Evolutionary conservation across 2,113 vertebrate genomes (phyloP).

Genomic region (Coreoperca whiteheadi): DNA sequence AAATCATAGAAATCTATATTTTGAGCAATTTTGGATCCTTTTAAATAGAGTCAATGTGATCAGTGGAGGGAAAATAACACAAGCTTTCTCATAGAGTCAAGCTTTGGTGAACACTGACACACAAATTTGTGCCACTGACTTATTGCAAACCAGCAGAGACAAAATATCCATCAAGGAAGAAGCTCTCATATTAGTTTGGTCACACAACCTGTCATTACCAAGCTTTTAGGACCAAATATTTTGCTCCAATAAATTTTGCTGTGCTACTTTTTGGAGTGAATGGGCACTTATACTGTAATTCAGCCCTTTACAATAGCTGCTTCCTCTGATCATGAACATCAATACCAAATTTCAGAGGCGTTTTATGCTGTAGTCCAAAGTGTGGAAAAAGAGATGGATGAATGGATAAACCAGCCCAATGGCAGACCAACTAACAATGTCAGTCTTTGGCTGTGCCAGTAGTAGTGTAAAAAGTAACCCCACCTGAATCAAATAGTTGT

Average conservation of each 20-base stretch:
- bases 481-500: not conserved
- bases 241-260: not conserved
- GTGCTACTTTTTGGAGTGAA: not conserved
- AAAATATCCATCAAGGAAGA: not conserved
- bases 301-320: not conserved
- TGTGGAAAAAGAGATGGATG: not conserved
- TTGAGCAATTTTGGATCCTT: too few relatives aligned
- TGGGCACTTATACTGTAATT: accelerated
- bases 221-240: not conserved
- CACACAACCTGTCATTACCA: not conserved
- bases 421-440: not conserved
- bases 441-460: not conserved
- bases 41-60: too few relatives aligned
- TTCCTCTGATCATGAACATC: not conserved
- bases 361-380: not conserved
- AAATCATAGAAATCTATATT: too few relatives aligned
- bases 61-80: too few relatives aligned
- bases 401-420: not conserved
- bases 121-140: not conserved
- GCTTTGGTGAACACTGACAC: not conserved
- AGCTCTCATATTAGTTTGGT: not conserved
- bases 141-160: not conserved
- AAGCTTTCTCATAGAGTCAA: not conserved
- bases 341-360: not conserved
- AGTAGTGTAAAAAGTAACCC: not conserved